phyloP scores from a whole-genome alignment of 1,140 invertebrate species.

The Ips typographus region DNA sequence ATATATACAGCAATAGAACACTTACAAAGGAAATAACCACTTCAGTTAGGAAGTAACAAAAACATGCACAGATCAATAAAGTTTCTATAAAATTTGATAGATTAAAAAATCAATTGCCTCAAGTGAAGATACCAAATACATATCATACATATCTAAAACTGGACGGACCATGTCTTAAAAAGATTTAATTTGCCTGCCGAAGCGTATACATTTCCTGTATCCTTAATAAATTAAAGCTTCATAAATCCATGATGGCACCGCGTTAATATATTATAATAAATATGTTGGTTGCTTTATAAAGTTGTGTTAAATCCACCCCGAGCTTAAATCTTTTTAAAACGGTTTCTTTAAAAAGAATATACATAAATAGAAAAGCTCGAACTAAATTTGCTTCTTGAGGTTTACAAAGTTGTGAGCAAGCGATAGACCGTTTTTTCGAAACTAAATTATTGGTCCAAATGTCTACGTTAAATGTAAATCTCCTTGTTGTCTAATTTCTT shows the following conservation, averaged over 20 bases:
- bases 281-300: too few relatives aligned
- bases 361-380: neutral
- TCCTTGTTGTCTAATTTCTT: neutral
- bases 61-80: neutral
- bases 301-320: neutral
- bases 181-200: neutral
- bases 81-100: neutral
- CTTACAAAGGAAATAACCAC: neutral
- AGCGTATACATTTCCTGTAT: neutral
- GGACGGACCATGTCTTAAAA: conserved; percentile 1
- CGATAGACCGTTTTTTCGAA: neutral
- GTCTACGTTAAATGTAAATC: conserved; percentile 15
- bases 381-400: neutral
- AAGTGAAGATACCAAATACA: neutral
- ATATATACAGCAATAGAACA: neutral
- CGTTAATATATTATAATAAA: too few relatives aligned
- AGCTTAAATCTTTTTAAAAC: conserved; percentile 1
- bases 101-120: neutral
- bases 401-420: conserved; percentile 9
- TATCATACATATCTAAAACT: neutral
- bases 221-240: neutral
- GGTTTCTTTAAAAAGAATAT: neutral
- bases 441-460: conserved; percentile 20
- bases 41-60: neutral
- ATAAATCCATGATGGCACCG: neutral